Evolutionary conservation across 2,113 vertebrate species (phyloP), one percentile per base, ranked within the genome.

Genomic region (Myiagra hebetior): DNA sequence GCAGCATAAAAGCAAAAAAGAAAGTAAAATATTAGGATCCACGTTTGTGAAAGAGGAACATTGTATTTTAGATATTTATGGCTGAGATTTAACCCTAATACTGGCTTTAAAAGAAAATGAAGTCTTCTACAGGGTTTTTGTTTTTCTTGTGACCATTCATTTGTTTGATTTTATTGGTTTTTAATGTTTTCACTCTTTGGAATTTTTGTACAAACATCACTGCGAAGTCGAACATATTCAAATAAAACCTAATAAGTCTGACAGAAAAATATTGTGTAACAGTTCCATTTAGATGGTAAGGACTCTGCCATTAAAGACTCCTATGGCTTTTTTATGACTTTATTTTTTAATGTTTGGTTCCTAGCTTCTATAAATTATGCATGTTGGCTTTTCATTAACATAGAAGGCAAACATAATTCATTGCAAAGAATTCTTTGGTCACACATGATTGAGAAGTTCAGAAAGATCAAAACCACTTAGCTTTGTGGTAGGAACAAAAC

Each of bases 371-470:
- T 98, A 97, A 97, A 97, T 98, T 98, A 93, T 97, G 55, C 47
- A 15, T 97, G 82, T 95, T 97, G 97, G 89, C 86, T 98, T 98
- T 98, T 98, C 97, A 96, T 97, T 97, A 98, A 97, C 93, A 81
- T 64, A 30, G 95, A 97, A 97, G 77, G 93, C 94, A 93, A 95
- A 94, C 95, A 95, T 98, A 97, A 97, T 97, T 98, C 96, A 96
- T 97, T 96, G 97, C 57, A 5, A 92, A 97, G 97, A 95, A 97
- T 97, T 97, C 93, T 97, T 98, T 95, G 96, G 96, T 98, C 89
- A 87, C 94, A 81, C 89, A 89, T 90, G 95, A 97, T 95, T 95
- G 97, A 96, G 85, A 94, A 97, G 89, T 96, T 96, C 93, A 92
- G 95, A 88, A 83, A 92, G 97, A 98, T 98, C 95, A 97, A 97